Conservation (phyloP, 2,888 invertebrate species). For the Hypena proboscidalis region DNA sequence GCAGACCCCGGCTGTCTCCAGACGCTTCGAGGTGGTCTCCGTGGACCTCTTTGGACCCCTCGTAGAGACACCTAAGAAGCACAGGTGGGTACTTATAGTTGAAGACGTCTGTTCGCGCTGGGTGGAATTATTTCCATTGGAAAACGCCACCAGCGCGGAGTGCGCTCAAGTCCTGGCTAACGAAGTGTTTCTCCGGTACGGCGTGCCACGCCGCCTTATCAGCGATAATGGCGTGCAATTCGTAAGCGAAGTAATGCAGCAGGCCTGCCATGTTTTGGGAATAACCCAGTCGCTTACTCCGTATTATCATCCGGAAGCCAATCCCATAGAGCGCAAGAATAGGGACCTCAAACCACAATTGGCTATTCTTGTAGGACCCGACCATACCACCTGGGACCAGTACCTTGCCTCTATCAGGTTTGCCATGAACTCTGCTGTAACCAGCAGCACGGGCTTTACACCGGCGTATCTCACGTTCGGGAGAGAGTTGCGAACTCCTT, state of each 20-base stretch:
- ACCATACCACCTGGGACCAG: conserved; percentile 3
- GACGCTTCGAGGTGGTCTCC: conserved; percentile 7
- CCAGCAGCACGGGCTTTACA: not conserved
- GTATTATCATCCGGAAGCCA: conserved; percentile 7
- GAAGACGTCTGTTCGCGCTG: conserved; percentile 5
- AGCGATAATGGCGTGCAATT: conserved; percentile 13
- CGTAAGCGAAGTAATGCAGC: conserved; percentile 8
- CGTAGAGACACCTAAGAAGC: not conserved
- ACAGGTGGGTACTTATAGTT: conserved; percentile 2
- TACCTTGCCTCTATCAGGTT: conserved; percentile 4
- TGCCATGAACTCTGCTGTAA: conserved; percentile 6
- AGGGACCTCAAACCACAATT: conserved; percentile 6
- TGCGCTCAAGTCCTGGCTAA: not conserved
- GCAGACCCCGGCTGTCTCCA: conserved; percentile 1
- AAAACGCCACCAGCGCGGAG: conserved; percentile 2
- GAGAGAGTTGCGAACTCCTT: not conserved
- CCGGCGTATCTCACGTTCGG: conserved; percentile 2
- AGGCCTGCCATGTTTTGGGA: conserved; percentile 4
- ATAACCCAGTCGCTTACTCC: conserved; percentile 6
- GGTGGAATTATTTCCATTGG: conserved; percentile 8
- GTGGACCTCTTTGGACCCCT: conserved; percentile 8
- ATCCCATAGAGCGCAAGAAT: conserved; percentile 9
- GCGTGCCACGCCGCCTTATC: conserved; percentile 6
- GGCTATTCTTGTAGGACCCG: not conserved
- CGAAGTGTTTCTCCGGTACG: conserved; percentile 5